These are phyloP conservation scores for Lophura nycthemera DNA, from an alignment of 2,113 vertebrate genomes.

Conservation along the genomic window DNA sequence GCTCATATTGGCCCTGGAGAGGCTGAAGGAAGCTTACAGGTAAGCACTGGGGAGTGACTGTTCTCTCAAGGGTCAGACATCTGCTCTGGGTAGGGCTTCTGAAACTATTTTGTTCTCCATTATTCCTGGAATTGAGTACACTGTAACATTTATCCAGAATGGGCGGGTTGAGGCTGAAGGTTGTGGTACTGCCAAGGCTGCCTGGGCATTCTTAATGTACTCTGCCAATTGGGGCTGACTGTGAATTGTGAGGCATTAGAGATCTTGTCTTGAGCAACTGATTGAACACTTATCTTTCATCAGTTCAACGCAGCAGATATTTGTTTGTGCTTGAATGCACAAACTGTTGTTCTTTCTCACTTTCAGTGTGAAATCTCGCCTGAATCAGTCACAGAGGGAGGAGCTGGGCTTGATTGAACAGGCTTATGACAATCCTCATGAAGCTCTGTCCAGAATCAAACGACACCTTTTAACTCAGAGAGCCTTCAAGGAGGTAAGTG, in stretches of 20 bases:
- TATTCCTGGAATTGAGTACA: background rate
- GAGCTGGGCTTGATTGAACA: slow-evolving; percentile 97
- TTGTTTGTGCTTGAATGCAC: background rate
- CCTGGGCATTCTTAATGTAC: background rate
- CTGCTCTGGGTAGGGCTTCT: background rate
- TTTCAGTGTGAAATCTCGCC: slow-evolving; percentile 93
- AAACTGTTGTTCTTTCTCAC: background rate
- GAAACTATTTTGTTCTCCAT: background rate
- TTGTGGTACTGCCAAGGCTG: background rate
- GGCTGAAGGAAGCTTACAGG: slow-evolving; percentile 99
- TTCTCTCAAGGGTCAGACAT: background rate
- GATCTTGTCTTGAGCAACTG: background rate
- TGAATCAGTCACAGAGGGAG: slow-evolving; percentile 98
- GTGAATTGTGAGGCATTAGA: background rate
- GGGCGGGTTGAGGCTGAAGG: background rate
- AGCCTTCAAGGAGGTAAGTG: slow-evolving; percentile 95
- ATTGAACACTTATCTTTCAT: background rate
- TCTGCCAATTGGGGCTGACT: background rate
- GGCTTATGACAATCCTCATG: slow-evolving; percentile 98
- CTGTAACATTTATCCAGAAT: background rate
- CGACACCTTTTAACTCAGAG: slow-evolving; percentile 98
- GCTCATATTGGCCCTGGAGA: slow-evolving; percentile 95
- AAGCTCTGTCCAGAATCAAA: slow-evolving; percentile 98
- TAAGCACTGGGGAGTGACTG: slow-evolving; percentile 19
- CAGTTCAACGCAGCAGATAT: background rate